Percentiles rank a stretch among this genome's conserved stretches.
phyloP scores from a whole-genome alignment of 1,140 invertebrate genomes.

The Heliconius melpomene region DNA sequence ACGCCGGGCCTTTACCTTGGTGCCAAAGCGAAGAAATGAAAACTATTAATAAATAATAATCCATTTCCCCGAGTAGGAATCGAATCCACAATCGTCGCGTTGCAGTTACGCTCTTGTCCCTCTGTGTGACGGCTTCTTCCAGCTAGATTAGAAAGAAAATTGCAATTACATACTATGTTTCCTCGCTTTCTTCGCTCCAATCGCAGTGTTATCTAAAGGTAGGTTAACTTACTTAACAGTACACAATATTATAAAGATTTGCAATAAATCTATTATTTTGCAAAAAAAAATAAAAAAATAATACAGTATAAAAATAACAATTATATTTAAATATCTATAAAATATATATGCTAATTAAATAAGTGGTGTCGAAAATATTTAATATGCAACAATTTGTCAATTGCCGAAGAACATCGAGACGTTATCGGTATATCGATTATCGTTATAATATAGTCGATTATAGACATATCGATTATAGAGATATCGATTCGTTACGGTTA shows the following conservation, averaged over 20 bases:
- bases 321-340: background rate
- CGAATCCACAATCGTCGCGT: no score
- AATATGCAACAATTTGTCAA: constrained; percentile 31
- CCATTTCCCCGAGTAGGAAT: no score
- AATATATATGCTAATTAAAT: constrained; percentile 25
- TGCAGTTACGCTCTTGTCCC: no score
- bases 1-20: no score
- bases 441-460: constrained; percentile 10
- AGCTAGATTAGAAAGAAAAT: background rate
- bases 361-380: constrained; percentile 13
- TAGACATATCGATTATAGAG: constrained; percentile 8
- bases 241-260: background rate
- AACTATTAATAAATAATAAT: no score
- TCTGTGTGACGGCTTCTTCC: no score
- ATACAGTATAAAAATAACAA: constrained; percentile 5
- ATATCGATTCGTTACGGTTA: constrained; percentile 26
- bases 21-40: no score
- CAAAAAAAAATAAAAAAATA: background rate
- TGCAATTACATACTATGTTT: background rate
- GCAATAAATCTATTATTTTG: background rate
- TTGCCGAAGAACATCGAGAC: constrained; percentile 30
- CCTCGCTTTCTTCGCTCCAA: background rate
- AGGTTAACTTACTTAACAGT: background rate
- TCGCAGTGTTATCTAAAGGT: background rate
- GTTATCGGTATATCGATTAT: constrained; percentile 28